These are phyloP conservation scores for Congeria kusceri DNA, from an alignment of 2,888 invertebrate genomes.

Conservation along the genomic window DNA sequence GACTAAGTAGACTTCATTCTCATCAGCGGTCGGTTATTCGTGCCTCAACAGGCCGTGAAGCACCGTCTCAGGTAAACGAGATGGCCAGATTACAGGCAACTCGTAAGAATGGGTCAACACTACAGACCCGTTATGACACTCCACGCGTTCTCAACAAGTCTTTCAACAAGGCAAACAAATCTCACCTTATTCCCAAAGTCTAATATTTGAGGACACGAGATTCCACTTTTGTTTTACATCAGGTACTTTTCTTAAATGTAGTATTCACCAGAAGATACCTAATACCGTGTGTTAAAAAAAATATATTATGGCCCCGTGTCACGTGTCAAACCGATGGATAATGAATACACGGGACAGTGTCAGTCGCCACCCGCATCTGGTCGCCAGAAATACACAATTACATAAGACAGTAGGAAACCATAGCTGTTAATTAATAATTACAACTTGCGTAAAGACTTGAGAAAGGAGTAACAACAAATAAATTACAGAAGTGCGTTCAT, in stretches of 20 bases:
- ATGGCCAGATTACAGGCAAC: constrained; percentile 52
- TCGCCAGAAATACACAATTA: too few relatives aligned
- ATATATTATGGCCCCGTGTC: too few relatives aligned
- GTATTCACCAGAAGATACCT: too few relatives aligned
- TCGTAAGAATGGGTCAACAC: constrained; percentile 45
- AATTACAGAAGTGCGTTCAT: too few relatives aligned
- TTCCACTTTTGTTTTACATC: constrained; percentile 50
- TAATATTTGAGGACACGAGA: constrained; percentile 48
- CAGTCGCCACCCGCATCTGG: too few relatives aligned
- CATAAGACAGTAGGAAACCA: too few relatives aligned
- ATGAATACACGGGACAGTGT: too few relatives aligned
- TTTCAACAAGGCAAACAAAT: constrained; percentile 34
- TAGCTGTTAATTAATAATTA: too few relatives aligned
- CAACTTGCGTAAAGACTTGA: too few relatives aligned
- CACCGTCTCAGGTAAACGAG: constrained; percentile 28
- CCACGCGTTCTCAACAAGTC: constrained; percentile 15
- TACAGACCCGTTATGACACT: constrained; percentile 23
- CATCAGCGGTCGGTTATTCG: constrained; percentile 37
- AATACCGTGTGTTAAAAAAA: too few relatives aligned
- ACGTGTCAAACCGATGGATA: too few relatives aligned
- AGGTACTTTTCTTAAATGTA: constrained; percentile 55
- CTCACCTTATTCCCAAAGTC: constrained; percentile 35
- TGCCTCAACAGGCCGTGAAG: constrained; percentile 29
- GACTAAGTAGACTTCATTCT: constrained; percentile 45
- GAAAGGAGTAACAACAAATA: too few relatives aligned